Evolutionary conservation across 2,888 invertebrate species (phyloP).

Genomic region (Apamea epomidion): DNA sequence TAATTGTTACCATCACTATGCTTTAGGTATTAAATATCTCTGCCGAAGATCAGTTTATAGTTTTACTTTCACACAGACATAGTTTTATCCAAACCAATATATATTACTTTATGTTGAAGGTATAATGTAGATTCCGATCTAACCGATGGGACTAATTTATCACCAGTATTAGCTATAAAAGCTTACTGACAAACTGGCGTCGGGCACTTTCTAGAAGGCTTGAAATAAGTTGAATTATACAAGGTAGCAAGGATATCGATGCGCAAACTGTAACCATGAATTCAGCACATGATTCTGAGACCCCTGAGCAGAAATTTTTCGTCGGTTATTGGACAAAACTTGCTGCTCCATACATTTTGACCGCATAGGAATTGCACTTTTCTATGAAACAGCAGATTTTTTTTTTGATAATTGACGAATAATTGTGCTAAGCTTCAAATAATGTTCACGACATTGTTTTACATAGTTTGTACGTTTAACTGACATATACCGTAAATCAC

Average conservation of each 20-base stretch:
- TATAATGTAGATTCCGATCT: neutral
- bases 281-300: too few relatives aligned
- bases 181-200: neutral
- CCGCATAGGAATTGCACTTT: too few relatives aligned
- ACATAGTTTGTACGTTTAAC: neutral
- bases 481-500: too few relatives aligned
- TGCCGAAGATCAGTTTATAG: neutral
- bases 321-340: too few relatives aligned
- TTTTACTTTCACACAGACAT: neutral
- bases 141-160: neutral
- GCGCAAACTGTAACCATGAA: too few relatives aligned
- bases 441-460: neutral
- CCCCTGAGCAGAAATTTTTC: too few relatives aligned
- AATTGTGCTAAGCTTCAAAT: neutral
- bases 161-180: neutral
- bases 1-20: neutral
- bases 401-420: too few relatives aligned
- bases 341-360: too few relatives aligned
- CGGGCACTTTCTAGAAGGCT: too few relatives aligned
- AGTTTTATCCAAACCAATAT: neutral
- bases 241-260: too few relatives aligned
- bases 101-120: neutral
- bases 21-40: conserved; percentile 19
- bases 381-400: too few relatives aligned
- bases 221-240: neutral